phyloP scores from a whole-genome alignment of 1,140 invertebrate genomes.

The Melipona quadrifasciata region DNA sequence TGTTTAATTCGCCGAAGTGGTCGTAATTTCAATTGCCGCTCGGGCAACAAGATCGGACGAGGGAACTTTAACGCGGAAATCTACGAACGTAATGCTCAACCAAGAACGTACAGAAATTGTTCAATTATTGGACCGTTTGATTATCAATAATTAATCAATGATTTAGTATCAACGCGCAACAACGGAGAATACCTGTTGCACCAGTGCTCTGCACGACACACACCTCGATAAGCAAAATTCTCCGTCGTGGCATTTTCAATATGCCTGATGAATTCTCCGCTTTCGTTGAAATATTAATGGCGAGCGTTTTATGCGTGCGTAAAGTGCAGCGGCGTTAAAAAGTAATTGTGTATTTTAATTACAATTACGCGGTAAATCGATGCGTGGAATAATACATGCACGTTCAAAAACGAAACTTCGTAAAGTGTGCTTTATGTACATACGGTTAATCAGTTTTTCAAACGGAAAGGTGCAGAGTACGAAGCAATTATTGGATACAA shows the following conservation, averaged over 20 bases:
- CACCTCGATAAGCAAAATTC: background rate
- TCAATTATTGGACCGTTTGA: background rate
- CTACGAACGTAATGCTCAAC: background rate
- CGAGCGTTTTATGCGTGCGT: background rate
- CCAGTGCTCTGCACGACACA: background rate
- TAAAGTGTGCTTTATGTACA: background rate
- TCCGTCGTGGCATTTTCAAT: background rate
- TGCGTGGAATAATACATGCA: background rate
- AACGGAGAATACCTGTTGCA: background rate
- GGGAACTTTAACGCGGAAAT: background rate
- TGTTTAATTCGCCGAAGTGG: slow-evolving; percentile 1
- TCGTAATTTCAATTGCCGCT: slow-evolving; percentile 1
- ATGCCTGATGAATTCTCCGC: background rate
- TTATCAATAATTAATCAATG: background rate
- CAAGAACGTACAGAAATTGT: background rate
- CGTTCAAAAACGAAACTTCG: background rate
- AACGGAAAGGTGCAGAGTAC: background rate
- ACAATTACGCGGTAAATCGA: background rate
- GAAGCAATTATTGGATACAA: background rate
- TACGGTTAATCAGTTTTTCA: background rate
- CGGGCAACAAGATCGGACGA: background rate
- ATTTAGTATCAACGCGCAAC: background rate
- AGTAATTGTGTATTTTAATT: background rate
- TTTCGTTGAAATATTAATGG: background rate
- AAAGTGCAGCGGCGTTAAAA: background rate